These are phyloP conservation scores for Charaxes varanes DNA, from an alignment of 1,140 invertebrate species.

Conservation along the genomic window DNA sequence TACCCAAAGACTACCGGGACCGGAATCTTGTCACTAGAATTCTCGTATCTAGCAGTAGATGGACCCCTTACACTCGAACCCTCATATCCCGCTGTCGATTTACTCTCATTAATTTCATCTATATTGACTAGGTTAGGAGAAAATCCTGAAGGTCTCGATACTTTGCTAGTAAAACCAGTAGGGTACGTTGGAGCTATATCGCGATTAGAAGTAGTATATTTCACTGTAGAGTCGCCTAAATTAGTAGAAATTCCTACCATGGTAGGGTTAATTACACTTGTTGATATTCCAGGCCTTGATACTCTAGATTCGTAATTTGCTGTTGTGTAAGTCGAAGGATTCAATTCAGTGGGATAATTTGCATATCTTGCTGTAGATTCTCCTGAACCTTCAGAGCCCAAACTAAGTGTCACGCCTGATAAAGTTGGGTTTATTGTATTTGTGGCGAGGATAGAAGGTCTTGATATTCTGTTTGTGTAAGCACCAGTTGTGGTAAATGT, in stretches of 20 bases:
- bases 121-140: conserved; percentile 24
- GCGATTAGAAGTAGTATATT: conserved; percentile 13
- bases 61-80: conserved; percentile 19
- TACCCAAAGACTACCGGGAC: conserved; percentile 42
- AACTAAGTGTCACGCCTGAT: conserved; percentile 18
- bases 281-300: conserved; percentile 18
- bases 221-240: conserved; percentile 13
- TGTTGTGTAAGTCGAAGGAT: conserved; percentile 10
- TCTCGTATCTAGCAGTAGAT: conserved; percentile 40
- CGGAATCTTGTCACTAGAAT: conserved; percentile 38
- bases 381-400: conserved; percentile 18
- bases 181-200: conserved; percentile 18
- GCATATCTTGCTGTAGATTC: conserved; percentile 21
- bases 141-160: conserved; percentile 28
- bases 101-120: conserved; percentile 16
- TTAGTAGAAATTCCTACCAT: conserved; percentile 5
- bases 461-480: conserved; percentile 15
- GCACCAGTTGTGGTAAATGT: conserved; percentile 12
- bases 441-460: conserved; percentile 3
- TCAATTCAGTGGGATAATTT: conserved; percentile 10
- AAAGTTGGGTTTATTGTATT: conserved; percentile 13
- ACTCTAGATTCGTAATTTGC: conserved; percentile 18
- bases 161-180: conserved; percentile 17
- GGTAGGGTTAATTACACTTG: conserved; percentile 11
- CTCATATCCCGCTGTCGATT: conserved; percentile 21